phyloP scores from a whole-genome alignment of 2,797 vertebrate species.

The Coracias cyanogaster region DNA sequence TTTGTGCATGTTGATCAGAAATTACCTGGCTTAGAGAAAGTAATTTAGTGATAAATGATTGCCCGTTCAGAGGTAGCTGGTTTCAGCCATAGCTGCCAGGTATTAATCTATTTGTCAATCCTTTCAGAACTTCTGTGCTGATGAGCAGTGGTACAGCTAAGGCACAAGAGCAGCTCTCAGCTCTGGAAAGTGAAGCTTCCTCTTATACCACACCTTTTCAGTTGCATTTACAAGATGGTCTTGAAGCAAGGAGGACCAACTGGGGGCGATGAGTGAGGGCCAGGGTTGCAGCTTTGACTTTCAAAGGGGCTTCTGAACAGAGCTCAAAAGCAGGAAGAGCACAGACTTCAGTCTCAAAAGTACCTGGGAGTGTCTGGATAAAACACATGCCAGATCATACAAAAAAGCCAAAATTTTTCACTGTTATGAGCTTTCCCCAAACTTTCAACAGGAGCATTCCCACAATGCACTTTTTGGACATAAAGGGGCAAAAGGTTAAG shows the following conservation, averaged over 20 bases:
- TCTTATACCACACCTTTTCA: conserved; percentile 45
- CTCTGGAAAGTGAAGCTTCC: conserved; percentile 14
- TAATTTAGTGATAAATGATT: conserved; percentile 81
- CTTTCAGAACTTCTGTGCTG: conserved; percentile 61
- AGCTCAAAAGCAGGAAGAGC: conserved; percentile 3
- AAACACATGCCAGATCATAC: neutral
- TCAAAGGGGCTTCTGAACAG: conserved; percentile 4
- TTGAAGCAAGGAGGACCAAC: neutral
- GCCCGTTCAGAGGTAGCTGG: conserved; percentile 69
- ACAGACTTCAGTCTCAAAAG: conserved; percentile 1
- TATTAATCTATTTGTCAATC: conserved; percentile 77
- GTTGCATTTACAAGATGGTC: neutral
- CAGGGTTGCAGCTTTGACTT: neutral
- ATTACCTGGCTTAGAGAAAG: conserved; percentile 77
- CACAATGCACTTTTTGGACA: neutral
- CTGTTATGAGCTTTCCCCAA: neutral
- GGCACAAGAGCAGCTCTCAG: conserved; percentile 31
- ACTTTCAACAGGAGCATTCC: neutral
- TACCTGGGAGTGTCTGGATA: neutral
- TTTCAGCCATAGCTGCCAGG: conserved; percentile 68
- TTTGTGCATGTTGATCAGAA: conserved; percentile 78
- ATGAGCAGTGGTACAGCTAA: conserved; percentile 16
- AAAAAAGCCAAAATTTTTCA: neutral
- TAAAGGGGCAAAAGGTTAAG: neutral
- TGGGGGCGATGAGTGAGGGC: neutral